A percentile compares a stretch with the other conserved stretches of the same genome.
Evolutionary conservation across 2,113 vertebrate species (phyloP).

Genomic region (Pachypanchax playfairii): DNA sequence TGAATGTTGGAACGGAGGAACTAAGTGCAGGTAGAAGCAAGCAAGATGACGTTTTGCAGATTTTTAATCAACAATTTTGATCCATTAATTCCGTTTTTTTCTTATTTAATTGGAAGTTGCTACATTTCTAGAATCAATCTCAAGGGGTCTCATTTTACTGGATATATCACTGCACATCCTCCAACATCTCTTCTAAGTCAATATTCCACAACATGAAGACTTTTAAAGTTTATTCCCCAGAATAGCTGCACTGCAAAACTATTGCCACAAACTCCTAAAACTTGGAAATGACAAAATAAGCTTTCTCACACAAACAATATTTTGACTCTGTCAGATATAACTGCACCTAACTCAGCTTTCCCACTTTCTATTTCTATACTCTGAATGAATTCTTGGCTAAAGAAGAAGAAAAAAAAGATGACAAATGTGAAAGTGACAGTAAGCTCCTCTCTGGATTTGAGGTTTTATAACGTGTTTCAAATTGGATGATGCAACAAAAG

Average conservation of each 20-base stretch:
- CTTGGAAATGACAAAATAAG: constrained; percentile 11
- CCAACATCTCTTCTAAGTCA: constrained; percentile 8
- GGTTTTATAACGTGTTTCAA: constrained; percentile 46
- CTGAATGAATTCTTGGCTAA: constrained; percentile 24
- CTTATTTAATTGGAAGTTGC: constrained; percentile 38
- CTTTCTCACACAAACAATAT: constrained; percentile 11
- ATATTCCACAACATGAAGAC: background rate
- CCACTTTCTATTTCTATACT: constrained; percentile 9
- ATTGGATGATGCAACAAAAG: constrained; percentile 40
- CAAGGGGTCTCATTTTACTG: constrained; percentile 39
- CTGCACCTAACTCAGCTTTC: background rate
- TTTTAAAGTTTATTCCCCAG: background rate
- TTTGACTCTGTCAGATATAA: constrained; percentile 21
- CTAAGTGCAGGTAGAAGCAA: constrained; percentile 4
- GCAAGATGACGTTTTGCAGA: constrained; percentile 3
- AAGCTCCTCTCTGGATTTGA: constrained; percentile 41
- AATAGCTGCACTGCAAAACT: constrained; percentile 6
- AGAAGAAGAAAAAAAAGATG: constrained; percentile 24
- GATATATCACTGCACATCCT: constrained; percentile 28
- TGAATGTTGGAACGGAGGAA: constrained; percentile 9
- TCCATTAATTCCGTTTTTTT: too few species aligned
- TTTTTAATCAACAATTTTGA: too few species aligned
- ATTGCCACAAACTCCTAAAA: background rate
- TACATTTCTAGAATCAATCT: constrained; percentile 48
- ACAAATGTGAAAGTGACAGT: constrained; percentile 29